These are phyloP conservation scores for Tautogolabrus adspersus DNA, from an alignment of 2,113 vertebrate genomes.

Conservation along the genomic window DNA sequence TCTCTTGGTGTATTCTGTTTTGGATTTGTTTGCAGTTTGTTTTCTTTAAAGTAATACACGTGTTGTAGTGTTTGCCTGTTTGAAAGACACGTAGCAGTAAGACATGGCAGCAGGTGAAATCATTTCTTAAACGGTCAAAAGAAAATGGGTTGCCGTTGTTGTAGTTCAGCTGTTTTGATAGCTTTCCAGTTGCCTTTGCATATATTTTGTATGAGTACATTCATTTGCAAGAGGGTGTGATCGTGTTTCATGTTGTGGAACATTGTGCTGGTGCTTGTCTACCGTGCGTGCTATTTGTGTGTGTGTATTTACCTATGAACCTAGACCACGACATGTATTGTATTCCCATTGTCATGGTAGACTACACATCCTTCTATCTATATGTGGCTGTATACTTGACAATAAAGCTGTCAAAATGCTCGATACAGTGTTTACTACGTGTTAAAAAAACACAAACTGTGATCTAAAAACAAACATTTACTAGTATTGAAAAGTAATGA, in stretches of 20 bases:
- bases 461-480: too few relatives aligned
- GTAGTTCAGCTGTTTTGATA: not conserved
- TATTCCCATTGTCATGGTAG: not conserved
- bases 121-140: not conserved
- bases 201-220: slow-evolving; percentile 3
- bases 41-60: not conserved
- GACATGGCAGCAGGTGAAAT: not conserved
- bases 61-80: not conserved
- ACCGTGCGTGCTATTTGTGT: not conserved
- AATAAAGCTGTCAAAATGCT: too few relatives aligned
- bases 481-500: too few relatives aligned
- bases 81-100: not conserved
- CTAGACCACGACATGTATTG: not conserved
- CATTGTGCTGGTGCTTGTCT: not conserved
- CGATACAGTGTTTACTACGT: too few relatives aligned
- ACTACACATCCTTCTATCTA: not conserved
- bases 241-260: not conserved
- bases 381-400: not conserved
- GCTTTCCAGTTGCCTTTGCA: not conserved
- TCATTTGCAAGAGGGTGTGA: not conserved
- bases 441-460: too few relatives aligned
- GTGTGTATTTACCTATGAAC: not conserved
- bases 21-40: not conserved
- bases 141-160: not conserved
- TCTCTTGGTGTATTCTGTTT: not conserved